Evolutionary conservation across 2,113 vertebrate species (phyloP).

Genomic region (Campylomormyrus tamandua): DNA sequence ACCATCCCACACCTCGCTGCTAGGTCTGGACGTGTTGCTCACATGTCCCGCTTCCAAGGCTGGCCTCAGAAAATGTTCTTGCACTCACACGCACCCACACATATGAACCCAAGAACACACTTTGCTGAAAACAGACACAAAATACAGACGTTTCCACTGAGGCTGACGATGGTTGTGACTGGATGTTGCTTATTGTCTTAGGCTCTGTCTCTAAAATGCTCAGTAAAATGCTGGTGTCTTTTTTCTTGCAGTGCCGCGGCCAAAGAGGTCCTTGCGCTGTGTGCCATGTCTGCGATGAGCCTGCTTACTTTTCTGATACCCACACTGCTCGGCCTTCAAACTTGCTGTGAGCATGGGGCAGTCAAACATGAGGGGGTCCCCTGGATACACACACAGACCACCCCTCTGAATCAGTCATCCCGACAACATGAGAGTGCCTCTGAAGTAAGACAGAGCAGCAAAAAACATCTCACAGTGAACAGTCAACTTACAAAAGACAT

Average conservation of each 20-base stretch:
- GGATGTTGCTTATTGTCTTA: not conserved
- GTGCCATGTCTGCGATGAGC: conserved; percentile 31
- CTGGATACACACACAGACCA: not conserved
- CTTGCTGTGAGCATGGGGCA: conserved; percentile 42
- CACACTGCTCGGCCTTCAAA: conserved; percentile 46
- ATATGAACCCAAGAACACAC: not conserved
- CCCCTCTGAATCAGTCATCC: not conserved
- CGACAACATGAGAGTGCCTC: not conserved
- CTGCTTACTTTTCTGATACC: conserved; percentile 56
- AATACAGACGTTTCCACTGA: not conserved
- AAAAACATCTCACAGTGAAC: not conserved
- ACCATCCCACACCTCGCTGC: not conserved
- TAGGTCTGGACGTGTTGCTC: not conserved
- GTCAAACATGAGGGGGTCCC: not conserved
- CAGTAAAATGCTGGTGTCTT: conserved; percentile 23
- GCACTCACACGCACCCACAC: not conserved
- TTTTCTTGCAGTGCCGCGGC: conserved; percentile 45
- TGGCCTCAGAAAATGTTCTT: not conserved
- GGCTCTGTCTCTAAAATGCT: not conserved
- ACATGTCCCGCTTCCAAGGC: not conserved
- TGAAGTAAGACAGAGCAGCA: not conserved
- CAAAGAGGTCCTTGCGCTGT: conserved; percentile 42
- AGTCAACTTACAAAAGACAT: not conserved
- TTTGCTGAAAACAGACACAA: not conserved
- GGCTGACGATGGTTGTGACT: not conserved